Percentiles rank a stretch among this genome's conserved stretches.
These are phyloP conservation scores for Euura saliciscinereae DNA, from an alignment of 1,140 invertebrate genomes.

Conservation along the genomic window DNA sequence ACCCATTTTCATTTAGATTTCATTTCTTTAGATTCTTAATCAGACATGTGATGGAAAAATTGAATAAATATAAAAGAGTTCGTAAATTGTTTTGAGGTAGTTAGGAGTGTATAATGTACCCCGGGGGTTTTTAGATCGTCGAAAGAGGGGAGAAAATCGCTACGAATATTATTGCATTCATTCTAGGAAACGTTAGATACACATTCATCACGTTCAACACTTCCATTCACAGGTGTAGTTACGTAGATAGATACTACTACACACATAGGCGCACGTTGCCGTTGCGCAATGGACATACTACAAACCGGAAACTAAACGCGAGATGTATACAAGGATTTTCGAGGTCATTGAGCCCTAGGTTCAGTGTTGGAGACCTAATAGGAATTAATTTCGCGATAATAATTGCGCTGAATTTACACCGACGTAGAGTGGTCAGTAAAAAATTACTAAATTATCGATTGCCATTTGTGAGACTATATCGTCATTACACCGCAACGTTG, in stretches of 20 bases:
- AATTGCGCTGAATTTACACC: not conserved
- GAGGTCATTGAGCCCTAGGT: not conserved
- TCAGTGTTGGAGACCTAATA: not conserved
- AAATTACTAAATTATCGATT: no score
- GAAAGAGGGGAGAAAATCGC: not conserved
- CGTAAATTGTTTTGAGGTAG: no score
- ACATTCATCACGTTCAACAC: not conserved
- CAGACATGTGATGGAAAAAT: no score
- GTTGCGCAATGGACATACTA: not conserved
- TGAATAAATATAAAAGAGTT: no score
- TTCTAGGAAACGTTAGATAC: not conserved
- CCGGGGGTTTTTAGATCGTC: no score
- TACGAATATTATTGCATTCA: not conserved
- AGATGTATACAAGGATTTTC: conserved; percentile 3
- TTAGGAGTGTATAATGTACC: no score
- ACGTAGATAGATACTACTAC: not conserved
- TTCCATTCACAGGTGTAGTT: not conserved
- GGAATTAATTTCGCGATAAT: not conserved
- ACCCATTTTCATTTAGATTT: no score
- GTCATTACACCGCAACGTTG: no score
- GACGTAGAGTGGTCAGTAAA: no score
- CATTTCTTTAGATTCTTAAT: no score
- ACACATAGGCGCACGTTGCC: not conserved
- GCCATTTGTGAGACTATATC: no score
- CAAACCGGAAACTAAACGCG: conserved; percentile 3